phyloP scores from a whole-genome alignment of 2,888 invertebrate genomes.

The Lepidonotus clava region DNA sequence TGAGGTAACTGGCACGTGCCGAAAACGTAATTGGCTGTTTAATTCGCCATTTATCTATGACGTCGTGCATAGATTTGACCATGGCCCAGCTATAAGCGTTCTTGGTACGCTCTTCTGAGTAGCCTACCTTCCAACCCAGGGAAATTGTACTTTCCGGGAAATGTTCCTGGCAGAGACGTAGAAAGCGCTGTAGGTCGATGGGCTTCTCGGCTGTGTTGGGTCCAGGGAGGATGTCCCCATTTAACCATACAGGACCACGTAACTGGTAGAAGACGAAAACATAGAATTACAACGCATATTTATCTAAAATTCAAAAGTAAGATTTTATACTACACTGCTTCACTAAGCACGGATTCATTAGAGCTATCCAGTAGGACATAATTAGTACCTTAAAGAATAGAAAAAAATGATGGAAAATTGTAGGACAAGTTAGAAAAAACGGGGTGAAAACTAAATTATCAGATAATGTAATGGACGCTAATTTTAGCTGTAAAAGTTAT shows the following conservation, averaged over 20 bases:
- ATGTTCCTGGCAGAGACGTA: constrained; percentile 69
- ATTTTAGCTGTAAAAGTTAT: no score
- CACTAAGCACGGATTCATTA: no score
- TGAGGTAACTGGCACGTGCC: constrained; percentile 65
- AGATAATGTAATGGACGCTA: no score
- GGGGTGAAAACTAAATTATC: no score
- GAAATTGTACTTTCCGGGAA: constrained; percentile 76
- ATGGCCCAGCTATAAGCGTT: constrained; percentile 72
- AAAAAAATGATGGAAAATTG: no score
- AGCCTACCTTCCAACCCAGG: constrained; percentile 77
- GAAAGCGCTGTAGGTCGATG: constrained; percentile 65
- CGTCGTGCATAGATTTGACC: constrained; percentile 76
- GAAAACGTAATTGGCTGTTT: constrained; percentile 73
- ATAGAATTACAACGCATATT: not conserved
- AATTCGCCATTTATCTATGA: constrained; percentile 67
- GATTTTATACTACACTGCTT: no score
- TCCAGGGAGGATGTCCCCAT: constrained; percentile 47
- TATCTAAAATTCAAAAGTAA: not conserved
- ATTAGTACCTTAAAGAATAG: no score
- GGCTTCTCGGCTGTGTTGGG: constrained; percentile 43
- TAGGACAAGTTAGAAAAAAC: no score
- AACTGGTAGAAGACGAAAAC: constrained; percentile 19
- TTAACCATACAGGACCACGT: constrained; percentile 47
- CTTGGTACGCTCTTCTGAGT: not conserved
- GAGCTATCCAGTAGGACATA: no score